Evolutionary conservation across 2,113 vertebrate genomes (phyloP).

Genomic region (Centropus bengalensis): DNA sequence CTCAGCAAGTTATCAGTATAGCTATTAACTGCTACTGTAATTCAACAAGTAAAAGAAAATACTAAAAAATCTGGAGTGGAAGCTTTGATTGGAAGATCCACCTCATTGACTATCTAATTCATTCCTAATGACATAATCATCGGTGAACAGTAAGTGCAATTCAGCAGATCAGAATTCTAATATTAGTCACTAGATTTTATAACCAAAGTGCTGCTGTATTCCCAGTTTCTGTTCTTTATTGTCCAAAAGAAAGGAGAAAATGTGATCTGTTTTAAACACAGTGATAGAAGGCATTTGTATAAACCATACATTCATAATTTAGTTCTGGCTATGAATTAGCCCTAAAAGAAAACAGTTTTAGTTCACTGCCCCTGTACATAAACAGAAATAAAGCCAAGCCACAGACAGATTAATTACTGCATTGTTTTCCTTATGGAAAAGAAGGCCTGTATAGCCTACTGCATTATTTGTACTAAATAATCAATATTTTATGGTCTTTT

Average conservation of each 20-base stretch:
- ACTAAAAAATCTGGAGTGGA: constrained; percentile 67
- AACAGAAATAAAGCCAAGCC: constrained; percentile 59
- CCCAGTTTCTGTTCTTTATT: constrained; percentile 34
- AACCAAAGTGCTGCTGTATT: constrained; percentile 41
- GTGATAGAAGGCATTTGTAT: constrained; percentile 24
- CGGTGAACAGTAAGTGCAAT: constrained; percentile 77
- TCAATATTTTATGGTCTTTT: constrained; percentile 75
- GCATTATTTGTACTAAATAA: constrained; percentile 72
- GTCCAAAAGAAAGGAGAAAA: constrained; percentile 50
- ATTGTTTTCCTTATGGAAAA: constrained; percentile 71
- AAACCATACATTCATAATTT: constrained; percentile 40
- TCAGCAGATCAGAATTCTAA: constrained; percentile 76
- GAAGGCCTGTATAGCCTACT: constrained; percentile 57
- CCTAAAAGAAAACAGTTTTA: constrained; percentile 19
- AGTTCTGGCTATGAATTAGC: constrained; percentile 23
- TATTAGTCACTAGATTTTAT: constrained; percentile 74
- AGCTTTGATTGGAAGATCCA: constrained; percentile 75
- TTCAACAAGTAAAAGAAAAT: constrained; percentile 70
- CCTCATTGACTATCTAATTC: constrained; percentile 77
- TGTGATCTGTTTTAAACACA: constrained; percentile 38
- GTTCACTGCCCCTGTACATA: not conserved
- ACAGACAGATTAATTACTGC: constrained; percentile 68
- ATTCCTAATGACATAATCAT: constrained; percentile 79
- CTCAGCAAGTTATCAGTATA: constrained; percentile 19
- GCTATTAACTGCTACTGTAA: constrained; percentile 48